Conservation (phyloP, 2,888 invertebrate species). For the Standfussiana lucernea region DNA sequence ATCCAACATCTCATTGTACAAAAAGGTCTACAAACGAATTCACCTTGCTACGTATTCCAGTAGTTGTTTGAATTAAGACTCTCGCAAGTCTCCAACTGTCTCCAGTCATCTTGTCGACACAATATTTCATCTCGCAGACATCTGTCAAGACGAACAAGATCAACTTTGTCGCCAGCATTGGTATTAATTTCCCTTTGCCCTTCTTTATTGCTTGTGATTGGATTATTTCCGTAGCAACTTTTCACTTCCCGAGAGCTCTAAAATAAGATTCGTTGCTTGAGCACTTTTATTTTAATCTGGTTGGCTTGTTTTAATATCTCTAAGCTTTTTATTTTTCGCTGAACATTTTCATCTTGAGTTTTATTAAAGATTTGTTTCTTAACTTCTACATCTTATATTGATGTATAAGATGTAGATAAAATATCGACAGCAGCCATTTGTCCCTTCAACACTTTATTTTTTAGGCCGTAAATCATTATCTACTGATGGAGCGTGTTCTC, state of each 20-base stretch:
- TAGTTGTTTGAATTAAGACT: conserved; percentile 70
- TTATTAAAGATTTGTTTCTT: conserved; percentile 60
- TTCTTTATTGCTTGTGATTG: conserved; percentile 86
- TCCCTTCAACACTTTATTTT: conserved; percentile 80
- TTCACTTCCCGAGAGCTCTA: conserved; percentile 78
- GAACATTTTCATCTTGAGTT: conserved; percentile 61
- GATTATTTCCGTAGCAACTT: conserved; percentile 85
- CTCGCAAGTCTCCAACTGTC: conserved; percentile 67
- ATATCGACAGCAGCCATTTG: conserved; percentile 82
- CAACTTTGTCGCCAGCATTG: conserved; percentile 83
- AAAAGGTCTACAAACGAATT: conserved; percentile 38
- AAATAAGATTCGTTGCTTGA: conserved; percentile 78
- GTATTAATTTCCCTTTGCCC: conserved; percentile 87
- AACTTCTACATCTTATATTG: conserved; percentile 66
- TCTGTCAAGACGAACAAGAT: conserved; percentile 85
- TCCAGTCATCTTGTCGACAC: conserved; percentile 72
- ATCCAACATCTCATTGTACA: conserved; percentile 56
- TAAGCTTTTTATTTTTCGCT: conserved; percentile 63
- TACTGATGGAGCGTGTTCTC: conserved; percentile 72
- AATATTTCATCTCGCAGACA: conserved; percentile 85
- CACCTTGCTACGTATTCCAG: conserved; percentile 53
- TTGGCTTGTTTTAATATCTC: conserved; percentile 69
- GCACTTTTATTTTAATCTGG: conserved; percentile 75
- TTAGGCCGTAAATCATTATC: conserved; percentile 81
- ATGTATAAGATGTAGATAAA: conserved; percentile 81